These are phyloP conservation scores for Pseudomyrmex flavicornis DNA, from an alignment of 1,140 invertebrate genomes.

Conservation along the genomic window DNA sequence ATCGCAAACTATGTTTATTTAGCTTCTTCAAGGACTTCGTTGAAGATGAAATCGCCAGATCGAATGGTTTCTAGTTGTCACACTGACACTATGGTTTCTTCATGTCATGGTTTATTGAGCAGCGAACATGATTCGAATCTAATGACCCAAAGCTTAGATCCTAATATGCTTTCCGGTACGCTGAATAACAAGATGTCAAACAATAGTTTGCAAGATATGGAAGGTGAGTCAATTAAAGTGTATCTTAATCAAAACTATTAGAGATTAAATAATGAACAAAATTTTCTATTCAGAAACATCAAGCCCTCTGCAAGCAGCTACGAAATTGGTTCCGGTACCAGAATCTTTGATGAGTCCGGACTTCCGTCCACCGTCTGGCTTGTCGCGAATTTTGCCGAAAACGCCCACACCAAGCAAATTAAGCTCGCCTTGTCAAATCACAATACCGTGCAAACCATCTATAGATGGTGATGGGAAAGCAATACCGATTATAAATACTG, in stretches of 20 bases:
- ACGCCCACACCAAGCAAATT: slow-evolving; percentile 79
- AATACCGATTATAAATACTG: slow-evolving; percentile 78
- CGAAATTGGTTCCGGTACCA: slow-evolving; percentile 93
- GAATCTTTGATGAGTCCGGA: slow-evolving; percentile 94
- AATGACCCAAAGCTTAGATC: slow-evolving; percentile 89
- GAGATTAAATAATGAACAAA: slow-evolving; percentile 17
- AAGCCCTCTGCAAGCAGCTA: slow-evolving; percentile 91
- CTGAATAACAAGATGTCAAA: slow-evolving; percentile 75
- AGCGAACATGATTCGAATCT: slow-evolving; percentile 82
- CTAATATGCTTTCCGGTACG: slow-evolving; percentile 81
- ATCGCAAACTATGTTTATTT: slow-evolving; percentile 57
- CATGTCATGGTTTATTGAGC: slow-evolving; percentile 77
- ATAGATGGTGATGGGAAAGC: slow-evolving; percentile 76
- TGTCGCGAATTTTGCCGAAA: slow-evolving; percentile 79
- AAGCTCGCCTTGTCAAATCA: slow-evolving; percentile 80
- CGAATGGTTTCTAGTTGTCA: slow-evolving; percentile 90
- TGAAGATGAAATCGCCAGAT: slow-evolving; percentile 89
- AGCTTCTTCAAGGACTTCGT: slow-evolving; percentile 80
- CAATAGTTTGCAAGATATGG: slow-evolving; percentile 73
- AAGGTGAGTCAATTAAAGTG: slow-evolving; percentile 71
- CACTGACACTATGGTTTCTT: slow-evolving; percentile 80
- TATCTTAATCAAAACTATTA: background rate
- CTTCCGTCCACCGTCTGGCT: slow-evolving; percentile 87
- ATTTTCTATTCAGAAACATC: slow-evolving; percentile 77
- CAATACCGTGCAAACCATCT: slow-evolving; percentile 75